phyloP scores from a whole-genome alignment of 2,888 invertebrate species.

The Platycheirus albimanus region DNA sequence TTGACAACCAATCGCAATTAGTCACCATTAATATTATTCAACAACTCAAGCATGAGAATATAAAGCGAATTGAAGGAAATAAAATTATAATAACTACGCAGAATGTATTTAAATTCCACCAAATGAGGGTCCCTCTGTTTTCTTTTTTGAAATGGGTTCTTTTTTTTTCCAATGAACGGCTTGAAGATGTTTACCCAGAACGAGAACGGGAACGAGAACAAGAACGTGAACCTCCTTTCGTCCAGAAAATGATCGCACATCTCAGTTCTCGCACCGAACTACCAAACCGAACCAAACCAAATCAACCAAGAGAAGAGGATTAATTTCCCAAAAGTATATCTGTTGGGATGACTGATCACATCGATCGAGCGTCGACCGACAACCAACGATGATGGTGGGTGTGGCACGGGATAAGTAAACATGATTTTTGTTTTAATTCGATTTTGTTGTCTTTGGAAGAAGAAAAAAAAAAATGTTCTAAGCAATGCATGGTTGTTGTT shows the following conservation, averaged over 20 bases:
- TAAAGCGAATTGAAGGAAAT: slow-evolving; percentile 60
- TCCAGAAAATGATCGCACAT: not conserved
- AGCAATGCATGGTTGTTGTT: slow-evolving; percentile 37
- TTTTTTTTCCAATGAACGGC: not conserved
- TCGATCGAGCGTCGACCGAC: slow-evolving; percentile 56
- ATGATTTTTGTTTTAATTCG: slow-evolving; percentile 74
- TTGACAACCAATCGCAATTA: slow-evolving; percentile 82
- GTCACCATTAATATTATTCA: slow-evolving; percentile 78
- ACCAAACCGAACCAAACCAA: too few relatives aligned
- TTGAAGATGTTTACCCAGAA: too few relatives aligned
- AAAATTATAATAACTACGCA: slow-evolving; percentile 62
- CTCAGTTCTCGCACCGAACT: slow-evolving; percentile 3
- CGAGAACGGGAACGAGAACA: too few relatives aligned
- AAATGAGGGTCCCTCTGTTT: slow-evolving; percentile 54
- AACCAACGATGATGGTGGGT: slow-evolving; percentile 56
- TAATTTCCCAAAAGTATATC: slow-evolving; percentile 67
- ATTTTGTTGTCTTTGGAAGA: slow-evolving; percentile 43
- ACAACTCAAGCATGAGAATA: slow-evolving; percentile 70
- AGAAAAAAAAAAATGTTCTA: slow-evolving; percentile 42
- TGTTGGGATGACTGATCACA: slow-evolving; percentile 72
- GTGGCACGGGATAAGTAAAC: slow-evolving; percentile 74
- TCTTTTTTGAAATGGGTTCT: slow-evolving; percentile 42
- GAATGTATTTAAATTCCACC: slow-evolving; percentile 53
- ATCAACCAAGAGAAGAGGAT: slow-evolving; percentile 51
- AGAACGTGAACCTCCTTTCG: slow-evolving; percentile 43